These are phyloP conservation scores for Anthopleura xanthogrammica DNA, from an alignment of 92 coral and sea anemone species.

Conservation along the genomic window DNA sequence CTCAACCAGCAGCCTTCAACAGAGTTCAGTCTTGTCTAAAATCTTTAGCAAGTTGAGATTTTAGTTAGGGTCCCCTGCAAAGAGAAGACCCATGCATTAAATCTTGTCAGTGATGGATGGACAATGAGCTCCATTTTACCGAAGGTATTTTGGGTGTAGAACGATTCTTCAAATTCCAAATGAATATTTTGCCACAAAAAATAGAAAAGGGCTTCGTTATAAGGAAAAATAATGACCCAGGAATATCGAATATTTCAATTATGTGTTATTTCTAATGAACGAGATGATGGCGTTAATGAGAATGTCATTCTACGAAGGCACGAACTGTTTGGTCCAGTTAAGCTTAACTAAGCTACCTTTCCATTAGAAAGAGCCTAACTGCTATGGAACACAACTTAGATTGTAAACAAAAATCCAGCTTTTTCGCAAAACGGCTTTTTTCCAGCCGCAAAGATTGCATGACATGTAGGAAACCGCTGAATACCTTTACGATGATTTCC, in stretches of 20 bases:
- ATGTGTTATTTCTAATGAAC: not conserved
- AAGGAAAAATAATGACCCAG: not conserved
- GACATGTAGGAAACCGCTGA: not conserved
- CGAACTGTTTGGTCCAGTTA: not conserved
- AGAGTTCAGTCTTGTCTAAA: not conserved
- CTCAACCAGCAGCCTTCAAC: not conserved
- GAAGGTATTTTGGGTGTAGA: conserved; percentile 13
- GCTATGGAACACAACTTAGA: not conserved
- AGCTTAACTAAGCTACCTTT: not conserved
- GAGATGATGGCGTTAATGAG: not conserved
- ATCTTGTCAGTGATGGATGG: not conserved
- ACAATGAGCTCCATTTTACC: not conserved
- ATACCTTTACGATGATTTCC: not conserved
- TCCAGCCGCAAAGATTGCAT: not conserved
- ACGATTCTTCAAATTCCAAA: not conserved
- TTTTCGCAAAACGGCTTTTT: not conserved
- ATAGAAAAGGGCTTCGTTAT: not conserved
- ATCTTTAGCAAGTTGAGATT: not conserved
- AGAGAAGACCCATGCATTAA: conserved; percentile 1
- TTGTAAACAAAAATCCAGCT: not conserved
- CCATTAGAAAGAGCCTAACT: not conserved
- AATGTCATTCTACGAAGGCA: not conserved
- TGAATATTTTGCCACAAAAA: not conserved
- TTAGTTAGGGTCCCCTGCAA: not conserved
- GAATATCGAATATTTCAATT: conserved; percentile 1